Percentiles rank a stretch among this genome's conserved stretches.
Conservation (phyloP, 2,797 vertebrate species). For the Enoplosus armatus region DNA sequence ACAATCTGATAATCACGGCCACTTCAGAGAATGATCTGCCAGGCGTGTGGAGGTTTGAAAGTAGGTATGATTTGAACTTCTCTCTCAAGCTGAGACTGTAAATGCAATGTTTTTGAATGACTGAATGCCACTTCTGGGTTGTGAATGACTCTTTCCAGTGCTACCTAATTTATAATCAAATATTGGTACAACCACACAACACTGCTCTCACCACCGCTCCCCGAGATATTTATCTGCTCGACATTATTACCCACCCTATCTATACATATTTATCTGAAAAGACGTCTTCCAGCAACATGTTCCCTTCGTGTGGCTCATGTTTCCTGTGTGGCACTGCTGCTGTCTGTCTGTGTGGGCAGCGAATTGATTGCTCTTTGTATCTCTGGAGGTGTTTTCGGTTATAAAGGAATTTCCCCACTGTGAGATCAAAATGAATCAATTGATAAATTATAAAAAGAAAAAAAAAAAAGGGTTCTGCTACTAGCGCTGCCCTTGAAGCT, state of each 20-base stretch:
- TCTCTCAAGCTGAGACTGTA: background rate
- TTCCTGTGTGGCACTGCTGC: constrained; percentile 7
- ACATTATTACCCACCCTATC: background rate
- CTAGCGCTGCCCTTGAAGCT: constrained; percentile 40
- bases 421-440: constrained; percentile 30
- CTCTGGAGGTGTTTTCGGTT: constrained; percentile 20
- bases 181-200: background rate
- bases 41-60: background rate
- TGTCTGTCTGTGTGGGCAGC: constrained; percentile 1
- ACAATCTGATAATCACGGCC: background rate
- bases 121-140: background rate
- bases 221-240: background rate
- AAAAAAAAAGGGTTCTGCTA: background rate
- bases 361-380: constrained; percentile 22
- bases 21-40: background rate
- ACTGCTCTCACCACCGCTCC: background rate
- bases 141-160: background rate
- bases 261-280: constrained; percentile 7
- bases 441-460: constrained; percentile 9
- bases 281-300: background rate
- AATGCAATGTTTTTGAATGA: background rate
- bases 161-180: background rate
- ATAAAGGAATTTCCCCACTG: constrained; percentile 20
- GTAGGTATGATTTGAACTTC: background rate
- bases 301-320: background rate